Evolutionary conservation across 2,888 invertebrate genomes (phyloP).

Genomic region (Acanthococcus lagerstroemiae): DNA sequence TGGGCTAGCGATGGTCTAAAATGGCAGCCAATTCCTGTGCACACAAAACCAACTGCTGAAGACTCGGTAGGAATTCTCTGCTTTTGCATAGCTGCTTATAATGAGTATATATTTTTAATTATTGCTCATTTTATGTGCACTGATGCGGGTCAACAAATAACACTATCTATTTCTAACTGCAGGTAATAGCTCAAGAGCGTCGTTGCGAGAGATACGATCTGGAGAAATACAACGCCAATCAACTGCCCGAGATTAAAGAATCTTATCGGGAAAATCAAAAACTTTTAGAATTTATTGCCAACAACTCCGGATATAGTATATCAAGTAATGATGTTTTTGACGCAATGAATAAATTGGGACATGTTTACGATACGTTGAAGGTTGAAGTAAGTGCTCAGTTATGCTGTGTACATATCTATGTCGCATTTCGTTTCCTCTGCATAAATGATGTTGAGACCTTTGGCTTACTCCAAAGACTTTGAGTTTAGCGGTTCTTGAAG

Average conservation of each 20-base stretch:
- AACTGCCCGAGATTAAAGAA: not conserved
- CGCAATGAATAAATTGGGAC: not conserved
- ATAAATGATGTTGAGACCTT: too few relatives aligned
- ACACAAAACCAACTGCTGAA: slow-evolving; percentile 38
- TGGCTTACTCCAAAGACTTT: too few relatives aligned
- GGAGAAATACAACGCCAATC: not conserved
- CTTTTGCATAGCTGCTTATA: too few relatives aligned
- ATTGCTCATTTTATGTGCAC: too few relatives aligned
- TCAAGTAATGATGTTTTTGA: not conserved
- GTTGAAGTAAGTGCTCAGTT: too few relatives aligned
- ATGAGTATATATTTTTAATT: too few relatives aligned
- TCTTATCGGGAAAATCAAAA: slow-evolving; percentile 1
- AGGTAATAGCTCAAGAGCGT: not conserved
- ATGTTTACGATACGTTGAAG: not conserved
- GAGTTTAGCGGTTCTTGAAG: too few relatives aligned
- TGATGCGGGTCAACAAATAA: too few relatives aligned
- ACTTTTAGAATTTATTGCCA: not conserved
- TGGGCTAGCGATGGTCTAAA: slow-evolving; percentile 40
- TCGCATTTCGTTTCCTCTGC: too few relatives aligned
- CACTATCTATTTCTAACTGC: too few relatives aligned
- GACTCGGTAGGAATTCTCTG: too few relatives aligned
- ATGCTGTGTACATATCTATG: too few relatives aligned
- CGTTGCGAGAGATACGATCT: slow-evolving; percentile 3
- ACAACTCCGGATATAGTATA: not conserved
- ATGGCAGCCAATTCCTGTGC: slow-evolving; percentile 51